These are phyloP conservation scores for Parnassius apollo DNA, from an alignment of 2,888 invertebrate genomes.

Conservation along the genomic window DNA sequence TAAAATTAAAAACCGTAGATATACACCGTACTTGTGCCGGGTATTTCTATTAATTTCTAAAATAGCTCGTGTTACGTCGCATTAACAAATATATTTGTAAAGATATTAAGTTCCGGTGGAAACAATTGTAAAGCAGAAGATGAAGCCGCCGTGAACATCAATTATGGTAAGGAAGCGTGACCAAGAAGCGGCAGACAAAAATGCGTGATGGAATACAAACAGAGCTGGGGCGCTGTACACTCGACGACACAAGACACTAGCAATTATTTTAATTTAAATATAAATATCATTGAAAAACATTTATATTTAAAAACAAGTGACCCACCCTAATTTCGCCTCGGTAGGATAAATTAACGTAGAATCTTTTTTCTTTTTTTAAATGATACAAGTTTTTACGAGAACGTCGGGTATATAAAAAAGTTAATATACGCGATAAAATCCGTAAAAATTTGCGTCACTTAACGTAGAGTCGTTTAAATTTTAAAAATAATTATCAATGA, in stretches of 20 bases:
- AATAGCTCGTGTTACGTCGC: slow-evolving; percentile 8
- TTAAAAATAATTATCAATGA: no score
- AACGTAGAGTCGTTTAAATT: no score
- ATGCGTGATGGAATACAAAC: slow-evolving; percentile 41
- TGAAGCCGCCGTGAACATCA: slow-evolving; percentile 37
- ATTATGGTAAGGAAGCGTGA: slow-evolving; percentile 44
- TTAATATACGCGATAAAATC: no score
- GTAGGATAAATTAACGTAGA: no score
- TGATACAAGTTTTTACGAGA: no score
- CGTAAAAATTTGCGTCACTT: no score
- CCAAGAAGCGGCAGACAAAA: slow-evolving; percentile 37
- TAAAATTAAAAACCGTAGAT: background rate
- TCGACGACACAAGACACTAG: slow-evolving; percentile 15
- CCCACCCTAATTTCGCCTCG: no score
- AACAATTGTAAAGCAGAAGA: slow-evolving; percentile 24
- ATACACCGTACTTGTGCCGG: slow-evolving; percentile 1
- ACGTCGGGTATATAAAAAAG: no score
- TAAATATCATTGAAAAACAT: no score
- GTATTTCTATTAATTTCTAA: slow-evolving; percentile 20
- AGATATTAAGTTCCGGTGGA: slow-evolving; percentile 26
- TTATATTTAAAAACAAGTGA: no score
- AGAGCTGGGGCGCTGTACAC: slow-evolving; percentile 31
- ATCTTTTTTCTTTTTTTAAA: no score
- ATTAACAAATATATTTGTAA: slow-evolving; percentile 22
- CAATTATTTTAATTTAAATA: no score